Conservation (phyloP, 1,140 invertebrate genomes). For the Lutraria rhynchaena region DNA sequence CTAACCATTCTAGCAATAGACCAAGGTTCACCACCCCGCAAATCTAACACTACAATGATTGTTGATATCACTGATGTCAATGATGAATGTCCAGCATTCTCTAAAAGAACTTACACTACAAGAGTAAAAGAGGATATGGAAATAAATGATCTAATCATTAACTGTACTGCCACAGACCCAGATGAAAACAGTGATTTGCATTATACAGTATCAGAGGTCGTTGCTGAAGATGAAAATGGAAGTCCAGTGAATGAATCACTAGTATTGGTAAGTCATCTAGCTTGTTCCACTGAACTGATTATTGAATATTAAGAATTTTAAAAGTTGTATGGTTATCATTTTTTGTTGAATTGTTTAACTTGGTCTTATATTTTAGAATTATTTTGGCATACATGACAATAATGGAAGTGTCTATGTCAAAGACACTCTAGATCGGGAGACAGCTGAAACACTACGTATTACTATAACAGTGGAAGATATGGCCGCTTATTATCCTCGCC, state of each 20-base stretch:
- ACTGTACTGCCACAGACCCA: background rate
- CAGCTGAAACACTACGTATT: background rate
- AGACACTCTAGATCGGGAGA: constrained; percentile 16
- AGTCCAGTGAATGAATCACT: background rate
- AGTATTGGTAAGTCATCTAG: constrained; percentile 9
- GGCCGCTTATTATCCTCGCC: constrained; percentile 8
- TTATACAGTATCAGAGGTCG: background rate
- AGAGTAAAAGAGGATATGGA: background rate
- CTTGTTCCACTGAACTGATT: background rate
- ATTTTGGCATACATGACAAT: constrained; percentile 18
- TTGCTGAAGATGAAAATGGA: background rate
- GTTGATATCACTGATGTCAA: constrained; percentile 45
- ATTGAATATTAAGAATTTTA: background rate
- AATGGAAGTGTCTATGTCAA: constrained; percentile 18
- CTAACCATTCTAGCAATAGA: constrained; percentile 48
- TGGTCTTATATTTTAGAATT: constrained; percentile 10
- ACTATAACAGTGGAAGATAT: constrained; percentile 85
- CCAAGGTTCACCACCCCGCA: constrained; percentile 5
- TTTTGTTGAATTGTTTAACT: background rate
- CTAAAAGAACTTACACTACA: background rate
- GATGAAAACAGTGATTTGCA: constrained; percentile 4
- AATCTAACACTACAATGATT: background rate
- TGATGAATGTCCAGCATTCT: constrained; percentile 28
- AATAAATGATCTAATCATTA: background rate
- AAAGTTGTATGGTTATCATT: too few relatives aligned